Conservation (phyloP, 2,797 vertebrate genomes). For the Mormyrops boulengeri region DNA sequence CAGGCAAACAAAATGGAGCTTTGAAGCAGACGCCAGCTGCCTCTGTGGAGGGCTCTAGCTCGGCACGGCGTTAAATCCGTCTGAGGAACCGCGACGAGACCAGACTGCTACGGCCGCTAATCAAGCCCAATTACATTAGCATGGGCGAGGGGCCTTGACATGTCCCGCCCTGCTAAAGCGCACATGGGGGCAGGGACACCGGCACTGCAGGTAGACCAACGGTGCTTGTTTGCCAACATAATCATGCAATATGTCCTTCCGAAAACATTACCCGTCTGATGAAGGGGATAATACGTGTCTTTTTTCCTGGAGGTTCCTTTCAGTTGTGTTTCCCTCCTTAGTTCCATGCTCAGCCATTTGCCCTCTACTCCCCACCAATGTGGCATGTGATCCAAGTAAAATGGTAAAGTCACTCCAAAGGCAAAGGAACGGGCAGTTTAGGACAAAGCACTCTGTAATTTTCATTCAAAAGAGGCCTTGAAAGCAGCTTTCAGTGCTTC, state of each 20-base stretch:
- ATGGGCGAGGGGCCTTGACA: background rate
- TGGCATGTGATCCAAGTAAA: background rate
- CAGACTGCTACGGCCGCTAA: slow-evolving; percentile 17
- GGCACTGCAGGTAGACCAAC: background rate
- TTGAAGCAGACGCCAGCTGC: slow-evolving; percentile 36
- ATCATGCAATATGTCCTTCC: too few relatives aligned
- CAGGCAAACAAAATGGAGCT: slow-evolving; percentile 28
- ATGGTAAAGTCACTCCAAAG: background rate
- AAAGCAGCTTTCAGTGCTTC: background rate
- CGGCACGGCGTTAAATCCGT: slow-evolving; percentile 36
- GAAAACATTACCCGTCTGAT: background rate
- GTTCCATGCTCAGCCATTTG: background rate
- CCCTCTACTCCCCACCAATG: background rate
- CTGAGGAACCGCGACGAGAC: slow-evolving; percentile 26
- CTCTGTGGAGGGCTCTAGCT: slow-evolving; percentile 20
- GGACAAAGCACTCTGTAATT: slow-evolving; percentile 9
- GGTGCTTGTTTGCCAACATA: background rate
- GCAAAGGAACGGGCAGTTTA: background rate
- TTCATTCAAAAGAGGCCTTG: background rate
- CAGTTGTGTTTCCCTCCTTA: background rate
- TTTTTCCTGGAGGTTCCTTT: background rate
- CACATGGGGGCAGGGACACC: slow-evolving; percentile 12
- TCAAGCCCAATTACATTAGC: slow-evolving; percentile 24
- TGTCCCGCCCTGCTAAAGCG: slow-evolving; percentile 11
- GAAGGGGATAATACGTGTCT: background rate